Evolutionary conservation across 2,888 invertebrate species (phyloP).

Genomic region (Cloeon dipterum): DNA sequence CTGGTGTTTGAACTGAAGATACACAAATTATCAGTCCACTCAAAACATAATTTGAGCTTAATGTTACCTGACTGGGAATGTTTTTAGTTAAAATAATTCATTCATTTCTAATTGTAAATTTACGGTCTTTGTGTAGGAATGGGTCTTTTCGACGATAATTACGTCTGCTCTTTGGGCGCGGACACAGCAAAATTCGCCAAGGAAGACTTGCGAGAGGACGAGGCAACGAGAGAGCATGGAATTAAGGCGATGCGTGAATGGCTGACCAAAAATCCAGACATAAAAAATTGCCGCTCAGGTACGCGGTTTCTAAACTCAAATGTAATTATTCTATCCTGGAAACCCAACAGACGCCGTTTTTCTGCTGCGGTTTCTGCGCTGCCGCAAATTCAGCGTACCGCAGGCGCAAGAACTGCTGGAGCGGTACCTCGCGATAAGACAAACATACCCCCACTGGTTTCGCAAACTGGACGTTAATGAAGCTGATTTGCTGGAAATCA

Average conservation of each 20-base stretch:
- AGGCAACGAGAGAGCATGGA: conserved; percentile 45
- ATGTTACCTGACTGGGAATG: no score
- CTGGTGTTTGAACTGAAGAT: no score
- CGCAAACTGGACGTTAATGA: conserved; percentile 56
- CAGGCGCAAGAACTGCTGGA: conserved; percentile 30
- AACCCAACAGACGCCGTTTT: conserved; percentile 45
- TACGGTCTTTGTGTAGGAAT: no score
- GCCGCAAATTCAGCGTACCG: conserved; percentile 16
- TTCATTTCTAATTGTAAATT: no score
- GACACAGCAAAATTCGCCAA: conserved; percentile 22
- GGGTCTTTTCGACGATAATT: not conserved
- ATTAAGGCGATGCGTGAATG: conserved; percentile 58
- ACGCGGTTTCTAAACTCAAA: no score
- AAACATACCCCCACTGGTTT: conserved; percentile 73
- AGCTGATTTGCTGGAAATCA: conserved; percentile 52
- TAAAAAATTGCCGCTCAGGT: conserved; percentile 59
- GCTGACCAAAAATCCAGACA: conserved; percentile 60
- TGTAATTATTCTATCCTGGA: no score
- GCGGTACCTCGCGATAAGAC: conserved; percentile 62
- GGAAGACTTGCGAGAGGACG: conserved; percentile 58
- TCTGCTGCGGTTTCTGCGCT: conserved; percentile 26
- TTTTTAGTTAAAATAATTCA: no score
- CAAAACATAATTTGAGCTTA: no score
- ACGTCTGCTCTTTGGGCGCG: not conserved
- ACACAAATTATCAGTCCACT: no score